Percentiles rank a stretch among this genome's conserved stretches.
phyloP scores from a whole-genome alignment of 2,888 invertebrate genomes.

The Andrena dorsata region DNA sequence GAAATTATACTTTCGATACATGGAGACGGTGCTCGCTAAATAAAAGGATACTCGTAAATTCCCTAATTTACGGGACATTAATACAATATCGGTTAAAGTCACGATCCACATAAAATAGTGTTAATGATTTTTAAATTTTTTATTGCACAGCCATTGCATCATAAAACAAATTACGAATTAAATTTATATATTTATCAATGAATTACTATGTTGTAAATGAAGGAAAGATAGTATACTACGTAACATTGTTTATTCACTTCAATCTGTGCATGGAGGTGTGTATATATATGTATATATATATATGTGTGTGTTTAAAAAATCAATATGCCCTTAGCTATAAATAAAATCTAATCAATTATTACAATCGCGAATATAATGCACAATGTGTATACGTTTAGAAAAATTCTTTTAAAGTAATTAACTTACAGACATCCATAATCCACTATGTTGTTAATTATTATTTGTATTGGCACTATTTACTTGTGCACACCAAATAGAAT shows the following conservation, averaged over 20 bases:
- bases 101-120: conserved; percentile 30
- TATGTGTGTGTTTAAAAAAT: conserved; percentile 48
- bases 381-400: conserved; percentile 24
- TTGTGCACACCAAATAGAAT: conserved; percentile 43
- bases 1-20: not conserved
- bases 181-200: conserved; percentile 17
- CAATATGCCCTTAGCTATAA: conserved; percentile 56
- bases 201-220: conserved; percentile 23
- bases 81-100: conserved; percentile 39
- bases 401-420: conserved; percentile 14
- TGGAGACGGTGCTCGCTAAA: conserved; percentile 18
- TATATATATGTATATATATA: conserved; percentile 13
- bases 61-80: conserved; percentile 26
- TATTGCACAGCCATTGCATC: conserved; percentile 58
- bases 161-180: conserved; percentile 31
- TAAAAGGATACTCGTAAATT: conserved; percentile 27
- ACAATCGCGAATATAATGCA: conserved; percentile 20
- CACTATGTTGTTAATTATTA: conserved; percentile 27
- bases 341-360: conserved; percentile 51
- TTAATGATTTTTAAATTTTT: conserved; percentile 28
- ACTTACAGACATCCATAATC: conserved; percentile 13
- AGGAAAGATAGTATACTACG: not conserved
- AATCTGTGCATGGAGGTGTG: not conserved
- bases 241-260: not conserved
- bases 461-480: conserved; percentile 55